Percentiles rank a stretch among this genome's conserved stretches.
Conservation (phyloP, 2,113 vertebrate species). For the Hemicordylus capensis region DNA sequence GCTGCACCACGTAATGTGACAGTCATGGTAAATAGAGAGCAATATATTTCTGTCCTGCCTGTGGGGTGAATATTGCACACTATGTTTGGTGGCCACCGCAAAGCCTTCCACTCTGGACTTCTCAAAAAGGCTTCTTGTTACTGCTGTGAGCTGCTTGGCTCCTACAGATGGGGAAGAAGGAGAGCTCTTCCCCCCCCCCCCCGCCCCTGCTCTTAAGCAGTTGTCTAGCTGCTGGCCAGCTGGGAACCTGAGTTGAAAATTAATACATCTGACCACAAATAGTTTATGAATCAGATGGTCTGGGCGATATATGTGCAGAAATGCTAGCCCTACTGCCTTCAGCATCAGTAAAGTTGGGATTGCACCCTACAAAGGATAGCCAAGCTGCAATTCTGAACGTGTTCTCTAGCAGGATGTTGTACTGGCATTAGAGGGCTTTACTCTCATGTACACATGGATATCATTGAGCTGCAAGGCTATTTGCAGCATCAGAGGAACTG, state of each 20-base stretch:
- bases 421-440: background rate
- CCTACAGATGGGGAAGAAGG: background rate
- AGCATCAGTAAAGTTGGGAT: no score
- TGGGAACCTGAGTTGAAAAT: background rate
- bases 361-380: background rate
- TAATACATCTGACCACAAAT: background rate
- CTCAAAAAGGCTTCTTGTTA: background rate
- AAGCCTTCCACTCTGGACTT: background rate
- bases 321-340: background rate
- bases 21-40: accelerated
- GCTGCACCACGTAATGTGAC: no score
- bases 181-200: background rate
- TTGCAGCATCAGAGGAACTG: background rate
- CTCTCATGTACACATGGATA: background rate
- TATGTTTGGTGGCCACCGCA: background rate
- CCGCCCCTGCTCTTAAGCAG: background rate
- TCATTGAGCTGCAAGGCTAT: background rate
- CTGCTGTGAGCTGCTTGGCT: background rate
- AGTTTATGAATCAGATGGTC: background rate
- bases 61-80: no score
- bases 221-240: background rate
- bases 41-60: background rate
- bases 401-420: background rate
- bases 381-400: background rate
- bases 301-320: background rate